Conservation (phyloP, 2,113 vertebrate genomes). For the Vulpes vulpes region DNA sequence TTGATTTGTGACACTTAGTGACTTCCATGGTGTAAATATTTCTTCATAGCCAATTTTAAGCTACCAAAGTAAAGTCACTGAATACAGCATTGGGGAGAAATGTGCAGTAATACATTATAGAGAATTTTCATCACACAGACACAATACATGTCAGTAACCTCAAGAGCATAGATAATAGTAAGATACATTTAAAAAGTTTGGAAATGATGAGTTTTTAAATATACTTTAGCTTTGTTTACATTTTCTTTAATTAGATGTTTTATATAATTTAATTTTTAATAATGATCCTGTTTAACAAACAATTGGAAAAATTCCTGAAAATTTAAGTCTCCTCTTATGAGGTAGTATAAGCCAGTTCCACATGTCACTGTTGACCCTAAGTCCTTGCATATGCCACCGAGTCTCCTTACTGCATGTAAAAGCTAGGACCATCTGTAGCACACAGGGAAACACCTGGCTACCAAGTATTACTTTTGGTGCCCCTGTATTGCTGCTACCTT, state of each 20-base stretch:
- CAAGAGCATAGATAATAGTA: not conserved
- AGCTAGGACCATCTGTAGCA: not conserved
- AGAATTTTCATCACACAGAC: not conserved
- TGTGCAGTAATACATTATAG: not conserved
- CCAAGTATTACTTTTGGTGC: not conserved
- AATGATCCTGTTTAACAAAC: not conserved
- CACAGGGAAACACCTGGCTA: not conserved
- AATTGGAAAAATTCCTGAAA: not conserved
- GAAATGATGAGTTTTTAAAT: conserved; percentile 26
- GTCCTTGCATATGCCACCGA: not conserved
- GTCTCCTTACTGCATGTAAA: not conserved
- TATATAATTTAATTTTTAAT: conserved; percentile 44
- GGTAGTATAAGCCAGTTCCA: not conserved
- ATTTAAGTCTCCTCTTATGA: not conserved
- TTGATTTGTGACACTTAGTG: not conserved
- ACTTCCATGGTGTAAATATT: not conserved
- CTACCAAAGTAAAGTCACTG: conserved; percentile 25
- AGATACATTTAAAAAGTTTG: not conserved
- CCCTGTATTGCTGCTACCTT: not conserved
- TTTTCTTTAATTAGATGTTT: not conserved
- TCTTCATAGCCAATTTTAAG: not conserved
- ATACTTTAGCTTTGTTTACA: not conserved
- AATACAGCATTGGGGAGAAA: not conserved
- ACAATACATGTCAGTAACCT: not conserved
- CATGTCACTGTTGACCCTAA: not conserved